These are phyloP conservation scores for Paraplagusia blochii DNA, from an alignment of 2,113 vertebrate species.

Conservation along the genomic window DNA sequence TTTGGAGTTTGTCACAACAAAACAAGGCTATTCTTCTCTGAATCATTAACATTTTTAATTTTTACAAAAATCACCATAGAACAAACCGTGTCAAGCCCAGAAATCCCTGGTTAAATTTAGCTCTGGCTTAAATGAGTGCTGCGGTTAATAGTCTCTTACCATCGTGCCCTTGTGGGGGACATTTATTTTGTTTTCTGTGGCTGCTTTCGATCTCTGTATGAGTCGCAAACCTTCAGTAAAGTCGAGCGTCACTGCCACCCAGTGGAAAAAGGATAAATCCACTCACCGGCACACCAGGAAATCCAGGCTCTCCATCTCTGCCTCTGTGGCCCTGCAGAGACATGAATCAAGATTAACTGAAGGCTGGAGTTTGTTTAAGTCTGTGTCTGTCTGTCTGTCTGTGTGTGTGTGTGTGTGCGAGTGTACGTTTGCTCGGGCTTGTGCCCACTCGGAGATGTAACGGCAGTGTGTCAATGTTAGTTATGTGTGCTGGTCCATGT, in stretches of 20 bases:
- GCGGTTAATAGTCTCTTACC: neutral
- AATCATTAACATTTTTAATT: too few species aligned
- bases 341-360: constrained; percentile 44
- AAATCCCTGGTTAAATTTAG: constrained; percentile 8
- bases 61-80: too few species aligned
- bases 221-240: neutral
- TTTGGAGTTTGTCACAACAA: too few species aligned
- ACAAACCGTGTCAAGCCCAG: too few species aligned
- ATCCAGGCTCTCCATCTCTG: constrained; percentile 62
- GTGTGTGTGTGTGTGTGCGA: neutral
- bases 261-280: constrained; percentile 23
- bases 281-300: constrained; percentile 65
- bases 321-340: constrained; percentile 71
- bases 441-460: constrained; percentile 3
- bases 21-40: too few species aligned
- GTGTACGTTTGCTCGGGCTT: constrained; percentile 1
- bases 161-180: constrained; percentile 21
- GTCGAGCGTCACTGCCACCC: constrained; percentile 28
- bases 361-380: constrained; percentile 33
- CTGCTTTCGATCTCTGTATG: too few species aligned
- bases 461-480: neutral
- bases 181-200: neutral
- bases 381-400: neutral
- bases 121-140: neutral
- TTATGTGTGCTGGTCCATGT: constrained; percentile 24